Percentiles rank a stretch among this genome's conserved stretches.
Evolutionary conservation across 2,797 vertebrate species (phyloP).

Genomic region (Eidolon dupreanum): DNA sequence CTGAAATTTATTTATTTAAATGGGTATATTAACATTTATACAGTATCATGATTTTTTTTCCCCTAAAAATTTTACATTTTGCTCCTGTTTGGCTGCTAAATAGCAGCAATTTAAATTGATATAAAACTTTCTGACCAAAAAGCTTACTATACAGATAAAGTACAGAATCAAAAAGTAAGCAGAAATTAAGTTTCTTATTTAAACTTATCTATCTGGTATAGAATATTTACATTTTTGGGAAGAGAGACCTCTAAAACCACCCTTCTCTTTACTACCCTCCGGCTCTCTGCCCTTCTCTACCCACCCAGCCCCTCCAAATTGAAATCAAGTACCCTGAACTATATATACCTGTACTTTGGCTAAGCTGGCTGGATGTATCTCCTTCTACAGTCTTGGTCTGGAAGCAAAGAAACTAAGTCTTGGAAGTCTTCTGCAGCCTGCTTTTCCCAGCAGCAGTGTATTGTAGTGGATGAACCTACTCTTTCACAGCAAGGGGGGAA

Average conservation of each 20-base stretch:
- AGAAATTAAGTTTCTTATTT: slow-evolving; percentile 72
- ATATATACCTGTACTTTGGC: slow-evolving; percentile 48
- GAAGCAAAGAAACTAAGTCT: slow-evolving; percentile 51
- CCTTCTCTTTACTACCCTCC: not conserved
- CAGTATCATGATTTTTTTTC: not conserved
- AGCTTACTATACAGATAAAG: slow-evolving; percentile 76
- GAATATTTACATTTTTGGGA: slow-evolving; percentile 74
- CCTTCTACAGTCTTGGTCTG: not conserved
- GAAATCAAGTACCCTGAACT: slow-evolving; percentile 25
- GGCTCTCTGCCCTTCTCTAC: not conserved
- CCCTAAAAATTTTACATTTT: slow-evolving; percentile 61
- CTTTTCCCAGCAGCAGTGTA: slow-evolving; percentile 31
- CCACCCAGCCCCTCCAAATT: not conserved
- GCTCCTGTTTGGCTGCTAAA: slow-evolving; percentile 70
- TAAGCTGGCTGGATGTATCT: slow-evolving; percentile 18
- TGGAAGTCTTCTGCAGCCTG: slow-evolving; percentile 45
- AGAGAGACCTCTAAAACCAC: slow-evolving; percentile 37
- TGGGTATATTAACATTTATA: not conserved
- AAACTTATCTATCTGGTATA: slow-evolving; percentile 62
- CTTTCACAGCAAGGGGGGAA: not conserved
- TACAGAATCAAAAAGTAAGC: slow-evolving; percentile 74
- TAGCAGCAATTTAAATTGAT: slow-evolving; percentile 77
- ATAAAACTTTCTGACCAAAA: slow-evolving; percentile 77
- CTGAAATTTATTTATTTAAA: not conserved
- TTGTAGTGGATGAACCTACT: not conserved